Conservation (phyloP, 2,888 invertebrate species). For the Electrophaes corylata region DNA sequence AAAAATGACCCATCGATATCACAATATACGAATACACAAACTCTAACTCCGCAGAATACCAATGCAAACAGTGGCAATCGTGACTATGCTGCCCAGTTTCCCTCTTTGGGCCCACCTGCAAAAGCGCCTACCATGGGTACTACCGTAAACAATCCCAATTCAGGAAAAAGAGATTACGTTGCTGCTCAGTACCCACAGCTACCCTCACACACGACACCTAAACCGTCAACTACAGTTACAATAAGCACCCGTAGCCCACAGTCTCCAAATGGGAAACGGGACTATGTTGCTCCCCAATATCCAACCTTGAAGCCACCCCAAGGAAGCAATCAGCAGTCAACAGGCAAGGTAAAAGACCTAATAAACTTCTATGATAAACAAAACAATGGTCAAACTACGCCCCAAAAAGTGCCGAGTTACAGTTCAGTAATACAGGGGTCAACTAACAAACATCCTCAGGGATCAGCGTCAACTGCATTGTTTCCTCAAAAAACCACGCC, state of each 20-base stretch:
- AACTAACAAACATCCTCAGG: conserved; percentile 43
- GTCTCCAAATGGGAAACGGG: conserved; percentile 53
- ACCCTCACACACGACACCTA: conserved; percentile 30
- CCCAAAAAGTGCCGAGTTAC: conserved; percentile 65
- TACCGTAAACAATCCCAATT: conserved; percentile 21
- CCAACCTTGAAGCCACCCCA: conserved; percentile 49
- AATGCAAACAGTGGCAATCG: conserved; percentile 41
- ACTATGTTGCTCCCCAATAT: conserved; percentile 64
- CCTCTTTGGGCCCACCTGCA: conserved; percentile 41
- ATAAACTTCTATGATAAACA: conserved; percentile 69
- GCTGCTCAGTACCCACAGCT: conserved; percentile 27
- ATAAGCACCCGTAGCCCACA: conserved; percentile 27
- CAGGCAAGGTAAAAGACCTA: conserved; percentile 71
- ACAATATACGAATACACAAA: conserved; percentile 32
- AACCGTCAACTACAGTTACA: conserved; percentile 30
- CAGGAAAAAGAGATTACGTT: conserved; percentile 35
- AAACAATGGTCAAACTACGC: conserved; percentile 46
- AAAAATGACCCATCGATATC: conserved; percentile 54
- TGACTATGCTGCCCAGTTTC: conserved; percentile 52
- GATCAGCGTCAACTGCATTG: conserved; percentile 32
- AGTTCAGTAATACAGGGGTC: conserved; percentile 65
- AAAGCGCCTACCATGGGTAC: conserved; percentile 22
- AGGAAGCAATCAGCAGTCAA: conserved; percentile 43
- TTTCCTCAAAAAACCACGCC: conserved; percentile 42
- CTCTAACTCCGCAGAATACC: conserved; percentile 27